A percentile compares a stretch with the other conserved stretches of the same genome.
These are phyloP conservation scores for Thermophis baileyi DNA, from an alignment of 2,113 vertebrate species.

Conservation along the genomic window DNA sequence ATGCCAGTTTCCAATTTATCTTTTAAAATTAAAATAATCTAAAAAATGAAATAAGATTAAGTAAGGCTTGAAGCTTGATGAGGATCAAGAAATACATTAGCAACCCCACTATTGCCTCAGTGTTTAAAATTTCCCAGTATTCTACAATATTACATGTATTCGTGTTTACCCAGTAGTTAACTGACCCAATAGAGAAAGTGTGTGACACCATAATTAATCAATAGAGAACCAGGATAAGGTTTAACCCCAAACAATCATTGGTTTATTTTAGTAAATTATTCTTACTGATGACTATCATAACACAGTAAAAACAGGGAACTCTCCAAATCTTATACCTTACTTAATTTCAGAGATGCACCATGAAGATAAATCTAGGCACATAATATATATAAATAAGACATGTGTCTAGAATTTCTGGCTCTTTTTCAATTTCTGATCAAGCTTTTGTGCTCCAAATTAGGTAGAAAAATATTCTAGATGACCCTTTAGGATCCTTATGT, in stretches of 20 bases:
- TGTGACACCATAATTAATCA: not conserved
- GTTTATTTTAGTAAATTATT: not conserved
- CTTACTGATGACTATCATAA: not conserved
- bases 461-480: not conserved
- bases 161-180: not conserved
- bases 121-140: not conserved
- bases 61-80: not conserved
- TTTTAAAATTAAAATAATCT: not conserved
- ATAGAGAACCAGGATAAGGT: not conserved
- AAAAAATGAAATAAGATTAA: not conserved
- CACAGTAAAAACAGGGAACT: not conserved
- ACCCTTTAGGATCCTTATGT: not conserved
- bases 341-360: not conserved
- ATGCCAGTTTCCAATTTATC: not conserved
- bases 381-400: not conserved
- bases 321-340: not conserved
- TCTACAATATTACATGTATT: not conserved
- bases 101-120: not conserved
- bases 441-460: not conserved
- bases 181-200: not conserved
- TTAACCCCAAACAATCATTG: not conserved
- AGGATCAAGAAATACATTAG: not conserved
- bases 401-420: not conserved
- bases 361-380: no score
- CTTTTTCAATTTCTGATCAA: not conserved